Conservation (phyloP, 1,140 invertebrate species). For the fruit fly (Drosophila melanogaster) region Release_6_plus_ISO1_MT NT_037436.4:10187501-10188000, state of each 20-base stretch:
- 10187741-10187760: constrained; percentile 20
- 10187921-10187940: constrained; percentile 56
- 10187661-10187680: constrained; percentile 57
- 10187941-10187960: constrained; percentile 52
- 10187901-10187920: constrained; percentile 39
- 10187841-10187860: constrained; percentile 32
- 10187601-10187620: constrained; percentile 60
- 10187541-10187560: constrained; percentile 81
- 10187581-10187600: constrained; percentile 54
- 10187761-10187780: constrained; percentile 8
- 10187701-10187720: neutral
- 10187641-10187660: constrained; percentile 73
- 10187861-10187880: neutral
- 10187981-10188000: constrained; percentile 28
- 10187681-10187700: constrained; percentile 48
- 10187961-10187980: constrained; percentile 40
- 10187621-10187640: constrained; percentile 59
- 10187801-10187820: constrained; percentile 49
- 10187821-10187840: constrained; percentile 29
- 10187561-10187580: constrained; percentile 67
- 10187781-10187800: constrained; percentile 47
- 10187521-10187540: constrained; percentile 48
- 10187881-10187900: constrained; percentile 48
- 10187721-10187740: neutral
- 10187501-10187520: constrained; percentile 43